These are phyloP conservation scores for Xanthorhoe designata DNA, from an alignment of 2,888 invertebrate genomes.

Conservation along the genomic window DNA sequence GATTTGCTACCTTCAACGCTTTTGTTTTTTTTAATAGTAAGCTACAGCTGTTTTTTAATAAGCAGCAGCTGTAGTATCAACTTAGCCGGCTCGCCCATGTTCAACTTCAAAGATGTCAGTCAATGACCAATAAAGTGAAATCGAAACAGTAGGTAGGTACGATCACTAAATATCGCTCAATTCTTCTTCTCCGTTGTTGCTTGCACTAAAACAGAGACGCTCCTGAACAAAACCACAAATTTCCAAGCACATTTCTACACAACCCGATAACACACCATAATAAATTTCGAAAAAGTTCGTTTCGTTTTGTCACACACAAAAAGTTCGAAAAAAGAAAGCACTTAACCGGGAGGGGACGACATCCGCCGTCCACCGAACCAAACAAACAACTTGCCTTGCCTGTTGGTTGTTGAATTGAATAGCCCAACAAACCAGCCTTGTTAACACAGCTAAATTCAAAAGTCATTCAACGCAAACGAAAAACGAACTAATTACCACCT, in stretches of 20 bases:
- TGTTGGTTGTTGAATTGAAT: slow-evolving; percentile 20
- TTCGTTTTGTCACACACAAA: slow-evolving; percentile 62
- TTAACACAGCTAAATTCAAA: slow-evolving; percentile 62
- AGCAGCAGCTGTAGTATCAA: neutral
- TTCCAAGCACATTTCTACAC: slow-evolving; percentile 57
- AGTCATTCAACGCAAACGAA: slow-evolving; percentile 32
- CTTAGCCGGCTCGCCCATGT: neutral
- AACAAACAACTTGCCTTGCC: slow-evolving; percentile 68
- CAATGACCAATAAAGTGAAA: slow-evolving; percentile 50
- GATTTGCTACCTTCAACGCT: too few relatives aligned
- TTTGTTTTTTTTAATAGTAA: too few relatives aligned
- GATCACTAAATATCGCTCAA: slow-evolving; percentile 55
- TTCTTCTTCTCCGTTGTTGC: slow-evolving; percentile 53
- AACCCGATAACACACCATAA: slow-evolving; percentile 65
- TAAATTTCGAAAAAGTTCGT: slow-evolving; percentile 61
- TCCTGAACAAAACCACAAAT: slow-evolving; percentile 50
- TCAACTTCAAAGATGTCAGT: slow-evolving; percentile 25
- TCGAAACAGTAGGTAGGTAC: slow-evolving; percentile 57
- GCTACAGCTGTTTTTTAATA: neutral
- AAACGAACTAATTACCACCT: slow-evolving; percentile 41
- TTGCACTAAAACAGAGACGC: slow-evolving; percentile 48
- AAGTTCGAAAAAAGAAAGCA: slow-evolving; percentile 67
- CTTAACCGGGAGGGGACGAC: slow-evolving; percentile 60
- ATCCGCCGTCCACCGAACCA: slow-evolving; percentile 69
- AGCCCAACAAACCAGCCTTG: slow-evolving; percentile 26